Evolutionary conservation across 2,888 invertebrate species (phyloP).

Genomic region (Baronia brevicornis): DNA sequence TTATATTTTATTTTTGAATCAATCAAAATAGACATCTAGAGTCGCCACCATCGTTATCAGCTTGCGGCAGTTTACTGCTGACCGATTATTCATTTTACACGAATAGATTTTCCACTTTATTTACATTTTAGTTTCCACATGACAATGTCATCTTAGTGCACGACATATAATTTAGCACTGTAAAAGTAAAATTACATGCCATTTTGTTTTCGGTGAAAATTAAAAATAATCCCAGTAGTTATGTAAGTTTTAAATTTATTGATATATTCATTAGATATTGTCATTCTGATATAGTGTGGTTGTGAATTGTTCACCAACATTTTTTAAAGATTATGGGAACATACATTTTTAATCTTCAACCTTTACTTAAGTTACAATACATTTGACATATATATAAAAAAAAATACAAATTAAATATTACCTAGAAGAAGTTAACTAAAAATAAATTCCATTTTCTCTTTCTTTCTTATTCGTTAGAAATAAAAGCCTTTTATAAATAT

Average conservation of each 20-base stretch:
- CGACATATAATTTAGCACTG: constrained; percentile 40
- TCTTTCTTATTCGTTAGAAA: no score
- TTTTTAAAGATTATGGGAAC: constrained; percentile 13
- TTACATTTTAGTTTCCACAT: constrained; percentile 37
- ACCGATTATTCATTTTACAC: no score
- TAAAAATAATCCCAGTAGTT: constrained; percentile 2
- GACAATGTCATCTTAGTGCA: constrained; percentile 42
- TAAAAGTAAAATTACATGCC: constrained; percentile 19
- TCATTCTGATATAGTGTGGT: constrained; percentile 26
- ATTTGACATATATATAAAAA: no score
- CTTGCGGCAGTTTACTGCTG: no score
- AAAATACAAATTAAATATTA: no score
- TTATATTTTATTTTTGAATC: no score
- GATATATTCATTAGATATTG: constrained; percentile 25
- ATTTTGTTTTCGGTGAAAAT: constrained; percentile 22
- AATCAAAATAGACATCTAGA: no score
- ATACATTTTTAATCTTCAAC: constrained; percentile 9
- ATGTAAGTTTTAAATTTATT: constrained; percentile 18
- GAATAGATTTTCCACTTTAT: constrained; percentile 13
- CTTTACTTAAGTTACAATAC: neutral
- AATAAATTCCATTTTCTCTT: no score
- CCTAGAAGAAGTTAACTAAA: no score
- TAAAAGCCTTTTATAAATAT: no score
- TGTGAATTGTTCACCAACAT: constrained; percentile 25
- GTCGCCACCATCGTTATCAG: no score